These are phyloP conservation scores for Menura novaehollandiae DNA, from an alignment of 2,113 vertebrate genomes.

Conservation along the genomic window DNA sequence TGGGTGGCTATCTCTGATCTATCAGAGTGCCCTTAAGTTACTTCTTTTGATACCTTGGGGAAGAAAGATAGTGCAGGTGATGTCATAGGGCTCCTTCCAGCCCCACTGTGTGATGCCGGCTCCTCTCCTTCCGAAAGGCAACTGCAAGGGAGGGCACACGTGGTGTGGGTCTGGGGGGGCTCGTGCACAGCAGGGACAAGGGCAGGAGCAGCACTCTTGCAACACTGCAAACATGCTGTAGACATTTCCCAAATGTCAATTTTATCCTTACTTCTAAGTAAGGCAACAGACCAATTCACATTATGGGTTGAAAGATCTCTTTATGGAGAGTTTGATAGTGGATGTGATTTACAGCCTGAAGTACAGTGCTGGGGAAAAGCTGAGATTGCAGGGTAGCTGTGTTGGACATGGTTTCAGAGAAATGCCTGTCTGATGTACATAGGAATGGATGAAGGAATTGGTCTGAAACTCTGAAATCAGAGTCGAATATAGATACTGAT, in stretches of 20 bases:
- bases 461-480: background rate
- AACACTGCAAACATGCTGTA: background rate
- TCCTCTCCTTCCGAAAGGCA: background rate
- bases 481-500: background rate
- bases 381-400: background rate
- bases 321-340: background rate
- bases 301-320: background rate
- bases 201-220: background rate
- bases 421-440: background rate
- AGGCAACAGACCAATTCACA: background rate
- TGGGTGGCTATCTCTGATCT: slow-evolving; percentile 59
- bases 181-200: background rate
- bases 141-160: background rate
- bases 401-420: background rate
- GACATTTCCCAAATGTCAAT: background rate
- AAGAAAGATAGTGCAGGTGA: background rate
- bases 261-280: background rate
- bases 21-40: slow-evolving; percentile 34
- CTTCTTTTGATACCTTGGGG: slow-evolving; percentile 44
- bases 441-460: background rate
- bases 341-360: background rate
- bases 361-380: background rate
- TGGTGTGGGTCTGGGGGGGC: background rate
- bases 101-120: accelerated
- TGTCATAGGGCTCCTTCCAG: slow-evolving; percentile 28